Evolutionary conservation across 2,113 vertebrate species (phyloP).

Genomic region (Crotalus viridis): DNA sequence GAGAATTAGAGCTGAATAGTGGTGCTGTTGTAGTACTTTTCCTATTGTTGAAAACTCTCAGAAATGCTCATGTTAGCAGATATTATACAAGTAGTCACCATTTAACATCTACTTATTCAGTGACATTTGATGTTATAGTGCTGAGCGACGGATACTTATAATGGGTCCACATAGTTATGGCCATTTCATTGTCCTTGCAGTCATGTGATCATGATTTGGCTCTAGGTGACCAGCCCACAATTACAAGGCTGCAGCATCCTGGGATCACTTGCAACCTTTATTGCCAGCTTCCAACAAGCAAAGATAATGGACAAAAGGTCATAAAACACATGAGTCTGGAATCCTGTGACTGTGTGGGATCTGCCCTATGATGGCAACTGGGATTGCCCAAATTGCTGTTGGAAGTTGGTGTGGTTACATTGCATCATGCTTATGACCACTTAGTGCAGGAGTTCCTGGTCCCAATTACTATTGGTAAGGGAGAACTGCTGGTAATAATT

Average conservation of each 20-base stretch:
- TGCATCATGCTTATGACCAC: background rate
- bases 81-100: conserved; percentile 11
- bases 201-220: background rate
- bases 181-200: background rate
- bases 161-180: background rate
- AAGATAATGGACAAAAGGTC: background rate
- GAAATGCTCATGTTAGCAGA: conserved; percentile 28
- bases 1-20: conserved; percentile 52
- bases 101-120: background rate
- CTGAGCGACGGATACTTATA: background rate
- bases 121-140: background rate
- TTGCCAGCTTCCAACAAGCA: background rate
- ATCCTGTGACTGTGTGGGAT: background rate
- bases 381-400: background rate
- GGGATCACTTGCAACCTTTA: background rate
- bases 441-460: background rate
- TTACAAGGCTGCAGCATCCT: background rate
- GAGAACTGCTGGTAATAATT: background rate
- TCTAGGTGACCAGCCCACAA: background rate
- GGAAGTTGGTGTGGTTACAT: background rate
- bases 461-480: background rate
- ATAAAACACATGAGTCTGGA: background rate
- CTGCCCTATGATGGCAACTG: background rate
- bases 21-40: conserved; percentile 41
- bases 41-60: conserved; percentile 14